Evolutionary conservation across 2,797 vertebrate species (phyloP).

Genomic region (Gambelia wislizenii): DNA sequence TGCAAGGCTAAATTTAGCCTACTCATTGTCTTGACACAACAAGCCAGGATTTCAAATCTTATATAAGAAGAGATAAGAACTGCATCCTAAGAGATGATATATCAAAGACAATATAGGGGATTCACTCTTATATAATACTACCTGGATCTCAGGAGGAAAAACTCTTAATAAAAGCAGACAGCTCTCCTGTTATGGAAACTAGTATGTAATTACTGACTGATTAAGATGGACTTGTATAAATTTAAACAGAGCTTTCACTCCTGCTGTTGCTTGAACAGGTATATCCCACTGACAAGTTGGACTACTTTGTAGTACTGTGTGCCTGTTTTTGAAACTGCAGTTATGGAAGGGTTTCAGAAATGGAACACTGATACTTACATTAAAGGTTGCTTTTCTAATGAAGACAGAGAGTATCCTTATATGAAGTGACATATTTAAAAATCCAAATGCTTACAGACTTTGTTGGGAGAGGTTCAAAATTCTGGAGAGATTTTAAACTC

Average conservation of each 20-base stretch:
- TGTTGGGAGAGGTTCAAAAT: background rate
- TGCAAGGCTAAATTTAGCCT: slow-evolving; percentile 22
- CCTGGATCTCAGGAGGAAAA: background rate
- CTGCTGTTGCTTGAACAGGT: slow-evolving; percentile 18
- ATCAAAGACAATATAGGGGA: background rate
- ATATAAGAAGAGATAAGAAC: slow-evolving; percentile 22
- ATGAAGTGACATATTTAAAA: slow-evolving; percentile 20
- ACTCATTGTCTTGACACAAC: slow-evolving; percentile 3
- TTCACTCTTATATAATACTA: background rate
- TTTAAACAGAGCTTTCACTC: background rate
- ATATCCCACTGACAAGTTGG: background rate
- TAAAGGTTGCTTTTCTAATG: no score
- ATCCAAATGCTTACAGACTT: background rate
- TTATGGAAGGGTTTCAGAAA: background rate
- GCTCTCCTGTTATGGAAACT: background rate
- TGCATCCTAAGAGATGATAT: background rate
- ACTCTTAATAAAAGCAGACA: background rate
- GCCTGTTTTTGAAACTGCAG: background rate
- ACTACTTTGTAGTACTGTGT: slow-evolving; percentile 1
- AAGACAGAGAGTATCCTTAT: background rate
- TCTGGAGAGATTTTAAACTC: background rate
- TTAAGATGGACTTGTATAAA: background rate
- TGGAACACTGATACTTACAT: background rate
- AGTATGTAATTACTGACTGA: background rate
- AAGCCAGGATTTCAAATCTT: slow-evolving; percentile 19